Conservation (phyloP, 35 echinoderm and acorn worm species). For the Chiridota heheva region DNA sequence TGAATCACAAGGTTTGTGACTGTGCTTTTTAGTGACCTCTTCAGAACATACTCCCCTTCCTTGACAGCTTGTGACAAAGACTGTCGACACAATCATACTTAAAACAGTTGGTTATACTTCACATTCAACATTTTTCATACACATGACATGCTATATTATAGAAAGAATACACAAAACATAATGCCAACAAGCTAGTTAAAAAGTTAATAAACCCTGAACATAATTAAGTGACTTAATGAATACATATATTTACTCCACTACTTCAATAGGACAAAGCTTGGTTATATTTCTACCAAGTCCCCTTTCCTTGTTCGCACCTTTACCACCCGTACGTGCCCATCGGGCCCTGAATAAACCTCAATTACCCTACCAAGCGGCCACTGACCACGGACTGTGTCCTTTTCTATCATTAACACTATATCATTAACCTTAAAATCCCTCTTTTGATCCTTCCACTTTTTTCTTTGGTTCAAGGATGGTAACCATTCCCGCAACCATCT, state of each 20-base stretch:
- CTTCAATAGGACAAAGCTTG: conserved; percentile 29
- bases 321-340: conserved; percentile 30
- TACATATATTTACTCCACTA: neutral
- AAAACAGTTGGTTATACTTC: too few relatives aligned
- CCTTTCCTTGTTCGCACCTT: conserved; percentile 14
- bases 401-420: conserved; percentile 27
- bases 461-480: neutral
- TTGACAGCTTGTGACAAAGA: too few relatives aligned
- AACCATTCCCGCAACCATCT: conserved; percentile 27
- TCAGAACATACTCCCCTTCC: too few relatives aligned
- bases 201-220: too few relatives aligned
- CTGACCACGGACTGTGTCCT: conserved; percentile 9
- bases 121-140: too few relatives aligned
- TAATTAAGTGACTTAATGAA: too few relatives aligned
- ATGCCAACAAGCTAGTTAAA: too few relatives aligned
- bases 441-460: conserved; percentile 15
- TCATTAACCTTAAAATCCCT: conserved; percentile 16
- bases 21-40: too few relatives aligned
- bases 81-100: too few relatives aligned
- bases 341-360: conserved; percentile 10
- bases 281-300: conserved; percentile 39
- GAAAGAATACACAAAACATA: too few relatives aligned
- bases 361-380: conserved; percentile 22
- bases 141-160: too few relatives aligned
- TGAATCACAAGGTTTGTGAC: too few relatives aligned